Evolutionary conservation across 2,113 vertebrate genomes (phyloP).

Genomic region (Pipa parva): DNA sequence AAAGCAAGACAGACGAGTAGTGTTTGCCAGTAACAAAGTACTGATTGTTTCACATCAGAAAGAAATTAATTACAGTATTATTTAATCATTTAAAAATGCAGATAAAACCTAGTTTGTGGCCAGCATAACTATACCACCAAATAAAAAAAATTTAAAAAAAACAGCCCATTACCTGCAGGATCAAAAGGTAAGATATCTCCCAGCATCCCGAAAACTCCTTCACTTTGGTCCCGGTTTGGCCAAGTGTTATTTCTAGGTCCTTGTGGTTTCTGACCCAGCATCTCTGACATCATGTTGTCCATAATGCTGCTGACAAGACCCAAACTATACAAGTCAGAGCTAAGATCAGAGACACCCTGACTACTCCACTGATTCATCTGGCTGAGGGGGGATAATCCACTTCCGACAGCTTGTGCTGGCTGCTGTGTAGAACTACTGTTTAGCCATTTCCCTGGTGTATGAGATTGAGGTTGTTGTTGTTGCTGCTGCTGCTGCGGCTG

Average conservation of each 20-base stretch:
- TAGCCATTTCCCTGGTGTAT: constrained; percentile 81
- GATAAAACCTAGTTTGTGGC: no score
- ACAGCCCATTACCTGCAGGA: constrained; percentile 80
- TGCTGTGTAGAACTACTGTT: constrained; percentile 72
- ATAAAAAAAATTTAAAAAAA: no score
- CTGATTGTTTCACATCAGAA: no score
- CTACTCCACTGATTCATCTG: constrained; percentile 85
- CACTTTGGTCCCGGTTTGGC: constrained; percentile 95
- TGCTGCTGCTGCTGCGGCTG: constrained; percentile 88
- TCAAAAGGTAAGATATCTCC: constrained; percentile 93
- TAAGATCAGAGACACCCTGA: constrained; percentile 81
- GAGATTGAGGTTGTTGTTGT: constrained; percentile 61
- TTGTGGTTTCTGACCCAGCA: constrained; percentile 93
- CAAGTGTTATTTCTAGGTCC: constrained; percentile 97
- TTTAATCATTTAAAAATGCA: no score
- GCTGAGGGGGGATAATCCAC: constrained; percentile 75
- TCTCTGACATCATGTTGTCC: constrained; percentile 94
- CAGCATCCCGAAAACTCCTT: constrained; percentile 87
- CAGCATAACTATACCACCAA: no score
- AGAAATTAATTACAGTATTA: no score
- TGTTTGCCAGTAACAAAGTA: no score
- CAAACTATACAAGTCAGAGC: constrained; percentile 93
- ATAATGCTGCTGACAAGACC: constrained; percentile 96
- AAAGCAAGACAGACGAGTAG: no score
- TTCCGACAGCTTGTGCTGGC: constrained; percentile 65